Base-by-base conservation (phyloP, 2,797 vertebrate genomes). In the Passerculus sandwichensis region DNA sequence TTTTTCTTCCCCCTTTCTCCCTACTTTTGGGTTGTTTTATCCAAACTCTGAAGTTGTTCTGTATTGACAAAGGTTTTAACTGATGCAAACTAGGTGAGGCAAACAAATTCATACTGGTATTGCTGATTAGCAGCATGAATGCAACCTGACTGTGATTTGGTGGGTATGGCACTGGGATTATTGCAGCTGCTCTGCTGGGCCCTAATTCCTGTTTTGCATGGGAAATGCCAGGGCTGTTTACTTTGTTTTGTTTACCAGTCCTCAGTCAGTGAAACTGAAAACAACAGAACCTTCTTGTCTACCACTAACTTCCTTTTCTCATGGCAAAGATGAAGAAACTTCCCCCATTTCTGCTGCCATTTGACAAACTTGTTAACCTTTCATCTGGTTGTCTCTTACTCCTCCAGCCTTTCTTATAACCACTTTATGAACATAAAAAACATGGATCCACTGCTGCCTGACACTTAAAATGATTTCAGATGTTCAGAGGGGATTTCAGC, bases 161-260 rank as follows among this genome's bases (percentile, higher is more conserved):
- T 59, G 32, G 36, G 1, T 15, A 3, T 44, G 40, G 21, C 10
- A 1, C 6, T 69, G 76, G 54, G 47, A 29, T 89, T 23, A 10
- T 2, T 59, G 30, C 19, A 64, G 67, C 47, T 1, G 1, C 44
- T 76, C 51, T 6, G 18, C 81, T 70, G 30, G 29, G 13, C 54
- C 40, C n/a, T 4, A 5, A 38, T 85, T 93, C 64, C 60, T 74
- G 65, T 80, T 87, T 83, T 0, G 0, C 16, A 6, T 67, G 85
- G 82, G 79, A 96, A 89, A 59, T 77, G 82, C 84, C 11, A 0
- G 3, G 44, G n/a, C 69, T 80, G n/a, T 80, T 90, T 88, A 65
- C 72, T 94, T 69, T 36, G 81, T 44, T 83, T 80, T 96, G 81
- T 96, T 96, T 93, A 91, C 75, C 36, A 56, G 47, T 34, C 40